These are phyloP conservation scores for Macrobrachium rosenbergii DNA, from an alignment of 1,140 invertebrate genomes.

Conservation along the genomic window DNA sequence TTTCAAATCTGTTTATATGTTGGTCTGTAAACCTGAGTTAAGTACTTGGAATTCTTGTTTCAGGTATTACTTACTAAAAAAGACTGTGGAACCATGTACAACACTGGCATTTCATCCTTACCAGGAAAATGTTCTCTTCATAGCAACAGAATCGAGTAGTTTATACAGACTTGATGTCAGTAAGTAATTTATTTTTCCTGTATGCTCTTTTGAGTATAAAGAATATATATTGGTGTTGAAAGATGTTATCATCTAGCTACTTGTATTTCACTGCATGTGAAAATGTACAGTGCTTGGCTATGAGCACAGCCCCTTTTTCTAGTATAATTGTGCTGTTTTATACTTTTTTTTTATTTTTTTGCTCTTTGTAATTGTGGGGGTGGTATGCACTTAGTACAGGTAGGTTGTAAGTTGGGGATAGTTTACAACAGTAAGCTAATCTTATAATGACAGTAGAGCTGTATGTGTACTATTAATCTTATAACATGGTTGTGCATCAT, in stretches of 20 bases:
- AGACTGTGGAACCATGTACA: constrained; percentile 35
- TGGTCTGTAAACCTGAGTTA: no score
- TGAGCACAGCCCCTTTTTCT: no score
- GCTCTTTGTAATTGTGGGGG: not conserved
- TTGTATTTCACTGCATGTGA: no score
- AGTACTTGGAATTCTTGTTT: not conserved
- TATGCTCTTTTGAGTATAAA: not conserved
- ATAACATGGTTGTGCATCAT: not conserved
- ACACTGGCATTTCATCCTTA: constrained; percentile 45
- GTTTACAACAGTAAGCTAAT: no score
- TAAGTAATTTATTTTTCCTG: constrained; percentile 3
- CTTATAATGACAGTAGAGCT: no score
- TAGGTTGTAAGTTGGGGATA: no score
- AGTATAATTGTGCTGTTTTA: not conserved
- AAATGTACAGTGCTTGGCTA: no score
- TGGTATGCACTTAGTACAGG: no score
- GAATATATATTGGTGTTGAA: no score
- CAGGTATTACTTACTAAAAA: constrained; percentile 51
- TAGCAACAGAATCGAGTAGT: constrained; percentile 44
- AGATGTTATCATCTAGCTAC: no score
- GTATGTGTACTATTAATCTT: no score
- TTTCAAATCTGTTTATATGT: no score
- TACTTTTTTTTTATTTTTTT: constrained; percentile 3
- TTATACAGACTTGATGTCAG: constrained; percentile 52
- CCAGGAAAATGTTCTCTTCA: constrained; percentile 37